Conservation (phyloP, 2,888 invertebrate genomes). For the Standfussiana lucernea region DNA sequence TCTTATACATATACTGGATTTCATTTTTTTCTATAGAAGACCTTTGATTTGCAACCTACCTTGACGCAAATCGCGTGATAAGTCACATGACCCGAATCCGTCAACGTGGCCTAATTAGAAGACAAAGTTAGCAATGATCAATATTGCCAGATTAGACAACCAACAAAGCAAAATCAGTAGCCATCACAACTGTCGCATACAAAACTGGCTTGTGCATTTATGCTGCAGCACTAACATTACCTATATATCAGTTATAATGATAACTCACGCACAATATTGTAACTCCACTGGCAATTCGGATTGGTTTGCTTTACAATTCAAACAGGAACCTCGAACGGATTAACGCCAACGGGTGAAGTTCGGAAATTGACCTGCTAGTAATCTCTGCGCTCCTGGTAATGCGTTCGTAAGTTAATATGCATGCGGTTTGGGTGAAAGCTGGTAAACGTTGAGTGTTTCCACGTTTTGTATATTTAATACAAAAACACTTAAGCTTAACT, state of each 20-base stretch:
- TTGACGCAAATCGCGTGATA: background rate
- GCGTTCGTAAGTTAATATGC: constrained; percentile 12
- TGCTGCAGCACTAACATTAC: constrained; percentile 1
- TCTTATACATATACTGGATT: no score
- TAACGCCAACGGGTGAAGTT: constrained; percentile 27
- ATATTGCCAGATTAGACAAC: background rate
- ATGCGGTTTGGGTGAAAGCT: background rate
- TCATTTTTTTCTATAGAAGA: no score
- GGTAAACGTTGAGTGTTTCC: background rate
- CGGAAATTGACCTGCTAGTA: constrained; percentile 39
- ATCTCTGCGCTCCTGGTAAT: constrained; percentile 8
- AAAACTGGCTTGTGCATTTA: constrained; percentile 13
- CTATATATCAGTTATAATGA: constrained; percentile 38
- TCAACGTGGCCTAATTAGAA: background rate
- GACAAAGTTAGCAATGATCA: background rate
- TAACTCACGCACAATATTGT: constrained; percentile 37
- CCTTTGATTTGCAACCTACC: background rate
- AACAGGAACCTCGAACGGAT: constrained; percentile 26
- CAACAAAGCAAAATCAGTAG: background rate
- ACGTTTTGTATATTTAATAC: background rate
- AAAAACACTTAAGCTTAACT: background rate
- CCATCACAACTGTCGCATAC: background rate
- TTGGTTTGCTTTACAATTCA: constrained; percentile 46
- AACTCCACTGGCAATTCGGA: constrained; percentile 28
- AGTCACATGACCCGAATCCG: background rate